Evolutionary conservation across 1,140 invertebrate genomes (phyloP), one percentile per base, ranked within the genome.

Genomic region (Papilio dardanus): DNA sequence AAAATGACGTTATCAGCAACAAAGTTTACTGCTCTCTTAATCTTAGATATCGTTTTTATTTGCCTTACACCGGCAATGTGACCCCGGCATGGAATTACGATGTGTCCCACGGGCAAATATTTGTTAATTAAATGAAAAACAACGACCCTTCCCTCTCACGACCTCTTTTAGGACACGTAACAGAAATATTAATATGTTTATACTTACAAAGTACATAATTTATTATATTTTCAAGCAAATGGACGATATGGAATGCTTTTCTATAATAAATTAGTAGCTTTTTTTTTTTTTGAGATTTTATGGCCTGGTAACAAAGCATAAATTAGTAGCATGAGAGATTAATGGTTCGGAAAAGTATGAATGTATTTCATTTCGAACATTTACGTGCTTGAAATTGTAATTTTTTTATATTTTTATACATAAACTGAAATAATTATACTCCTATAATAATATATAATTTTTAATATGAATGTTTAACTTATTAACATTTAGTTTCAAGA

Each of bases 11-110:
- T 88, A 89, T 88, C 86, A 84, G 74, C 30, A 16, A 54, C 69
- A 67, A 65, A 81, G 83, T 88, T 86, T 86, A 89, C 82, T 83
- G 86, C 87, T 82, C 71, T 81, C 65, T 10, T 88, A 88, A 91
- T 91, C 88, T 91, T 35, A 85, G 86, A 89, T 88, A 88, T 79
- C 50, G 67, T 65, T 81, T 81, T 81, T 89, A 87, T 91, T 91
- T 89, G 77, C 81, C 82, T 75, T 76, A 58, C 69, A 77, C 69
- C 37, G 68, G 75, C 85, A 86, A 88, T 87, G 83, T 83, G 84
- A 85, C 88, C 78, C 82, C 67, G 76, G 40, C 28, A 80, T 58
- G 77, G 68, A 69, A 80, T 81, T 86, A 79, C 69, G 81, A 77
- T 75, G 76, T 77, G 80, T 85, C 83, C 78, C 76, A 46, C 79